phyloP scores from a whole-genome alignment of 1,140 invertebrate genomes.

The Bombyx mori region ASM3026992v2 NC_085112.1:15250501-15251000 shows the following conservation, averaged over 20 bases:
- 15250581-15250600: conserved; percentile 65
- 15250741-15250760: too few relatives aligned
- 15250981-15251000: conserved; percentile 37
- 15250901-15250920: neutral
- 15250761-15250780: conserved; percentile 3
- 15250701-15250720: conserved; percentile 99
- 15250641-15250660: conserved; percentile 59
- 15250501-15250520: conserved; percentile 50
- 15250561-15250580: conserved; percentile 64
- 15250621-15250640: conserved; percentile 59
- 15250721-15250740: neutral
- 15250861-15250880: conserved; percentile 8
- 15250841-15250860: conserved; percentile 29
- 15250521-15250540: conserved; percentile 55
- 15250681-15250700: conserved; percentile 99
- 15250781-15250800: conserved; percentile 8
- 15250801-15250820: conserved; percentile 24
- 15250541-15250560: conserved; percentile 56
- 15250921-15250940: neutral
- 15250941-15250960: conserved; percentile 46
- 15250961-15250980: conserved; percentile 53
- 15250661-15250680: conserved; percentile 83
- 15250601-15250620: conserved; percentile 57
- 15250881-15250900: neutral
- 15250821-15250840: conserved; percentile 28